Evolutionary conservation across 2,888 invertebrate species (phyloP), one percentile per base, ranked within the genome.

Genomic region (Epirrita christyi): DNA sequence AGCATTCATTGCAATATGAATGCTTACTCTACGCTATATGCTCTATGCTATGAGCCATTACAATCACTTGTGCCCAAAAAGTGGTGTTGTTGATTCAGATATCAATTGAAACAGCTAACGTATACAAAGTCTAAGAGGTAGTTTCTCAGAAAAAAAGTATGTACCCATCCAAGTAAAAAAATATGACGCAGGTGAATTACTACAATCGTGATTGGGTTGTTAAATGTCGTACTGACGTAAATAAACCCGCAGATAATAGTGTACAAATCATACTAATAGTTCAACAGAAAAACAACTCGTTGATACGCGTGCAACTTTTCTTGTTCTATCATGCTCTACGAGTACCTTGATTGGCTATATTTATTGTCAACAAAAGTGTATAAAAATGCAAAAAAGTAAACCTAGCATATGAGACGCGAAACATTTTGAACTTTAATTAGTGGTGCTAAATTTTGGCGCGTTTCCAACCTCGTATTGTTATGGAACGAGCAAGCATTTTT

Each of bases 121-220:
- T 1, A 29, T 6, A 2, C 29, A n/a, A 10, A n/a, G 11, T n/a
- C 1, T 4, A n/a, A 36, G 36, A 40, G 9, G 14, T 10, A 11
- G n/a, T 40, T 47, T 52, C 40, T 42, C 32, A 21, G 15, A 48
- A 14, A 36, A 4, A 21, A 21, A 21, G n/a, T 38, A 45, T n/a
- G 8, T 10, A 47, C 9, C n/a, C 43, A 43, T 32, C 34, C 11
- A 43, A 36, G 34, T 32, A 47, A 48, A 47, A 47, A n/a, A 47
- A 57, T 48, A 43, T 59, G 58, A 54, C 58, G 58, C 58, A 50
- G 58, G 42, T 50, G 54, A 42, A 50, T 54, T 50, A 46, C 21
- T 46, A 15, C 48, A 44, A 53, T 57, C 52, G 44, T 52, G 32
- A 57, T 58, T 49, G 49, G 41, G 41, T 49, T 21, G 34, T 57